These are phyloP conservation scores for Pelodytes ibericus DNA, from an alignment of 2,797 vertebrate genomes.

Conservation along the genomic window DNA sequence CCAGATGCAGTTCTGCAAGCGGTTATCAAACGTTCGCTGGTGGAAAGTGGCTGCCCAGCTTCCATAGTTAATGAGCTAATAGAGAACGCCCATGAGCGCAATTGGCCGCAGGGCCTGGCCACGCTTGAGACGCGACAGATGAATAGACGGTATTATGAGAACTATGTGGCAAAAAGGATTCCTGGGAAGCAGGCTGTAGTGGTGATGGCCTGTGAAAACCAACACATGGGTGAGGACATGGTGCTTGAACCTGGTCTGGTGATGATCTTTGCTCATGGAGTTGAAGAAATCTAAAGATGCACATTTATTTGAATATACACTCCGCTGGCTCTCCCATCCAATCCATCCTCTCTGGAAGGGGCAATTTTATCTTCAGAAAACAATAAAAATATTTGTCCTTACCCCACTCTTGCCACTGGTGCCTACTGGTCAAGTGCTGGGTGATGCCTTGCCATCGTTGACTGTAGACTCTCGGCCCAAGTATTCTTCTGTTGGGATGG, in stretches of 20 bases:
- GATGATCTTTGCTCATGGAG: conserved; percentile 97
- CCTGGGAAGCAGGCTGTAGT: conserved; percentile 98
- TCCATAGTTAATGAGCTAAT: conserved; percentile 97
- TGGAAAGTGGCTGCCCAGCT: conserved; percentile 94
- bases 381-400: conserved; percentile 2
- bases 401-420: conserved; percentile 31
- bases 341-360: conserved; percentile 12
- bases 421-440: conserved; percentile 20
- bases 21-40: conserved; percentile 94
- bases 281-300: conserved; percentile 84
- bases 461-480: conserved; percentile 5
- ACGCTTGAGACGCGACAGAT: conserved; percentile 97
- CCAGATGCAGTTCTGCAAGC: conserved; percentile 95
- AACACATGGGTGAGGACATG: conserved; percentile 99
- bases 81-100: conserved; percentile 96
- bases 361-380: conserved; percentile 3
- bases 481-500: background rate
- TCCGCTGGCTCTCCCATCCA: conserved; percentile 27
- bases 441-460: conserved; percentile 31
- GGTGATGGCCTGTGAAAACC: conserved; percentile 98
- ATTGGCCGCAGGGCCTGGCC: conserved; percentile 97
- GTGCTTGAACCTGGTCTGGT: conserved; percentile 96
- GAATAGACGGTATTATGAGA: conserved; percentile 98
- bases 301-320: background rate
- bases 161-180: conserved; percentile 97